phyloP scores from a whole-genome alignment of 2,888 invertebrate genomes.

The Pediacus dermestoides region DNA sequence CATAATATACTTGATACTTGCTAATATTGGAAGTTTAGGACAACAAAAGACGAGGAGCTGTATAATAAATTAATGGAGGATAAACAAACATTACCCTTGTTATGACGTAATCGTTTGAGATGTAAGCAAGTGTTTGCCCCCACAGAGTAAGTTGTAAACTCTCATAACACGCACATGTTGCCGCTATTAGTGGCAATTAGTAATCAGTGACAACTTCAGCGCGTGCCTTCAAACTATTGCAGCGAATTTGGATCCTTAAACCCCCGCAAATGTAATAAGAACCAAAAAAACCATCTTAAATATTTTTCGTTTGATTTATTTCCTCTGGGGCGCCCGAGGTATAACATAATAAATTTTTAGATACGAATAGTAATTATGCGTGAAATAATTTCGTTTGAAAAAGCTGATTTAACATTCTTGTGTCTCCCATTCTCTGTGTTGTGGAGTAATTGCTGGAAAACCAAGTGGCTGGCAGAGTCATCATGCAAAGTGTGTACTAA shows the following conservation, averaged over 20 bases:
- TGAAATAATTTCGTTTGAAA: constrained; percentile 11
- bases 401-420: constrained; percentile 15
- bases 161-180: constrained; percentile 47
- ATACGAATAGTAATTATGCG: constrained; percentile 16
- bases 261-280: no score
- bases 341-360: constrained; percentile 12
- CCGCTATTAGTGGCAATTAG: constrained; percentile 49
- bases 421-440: constrained; percentile 10
- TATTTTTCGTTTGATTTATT: constrained; percentile 13
- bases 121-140: constrained; percentile 35
- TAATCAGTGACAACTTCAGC: constrained; percentile 46
- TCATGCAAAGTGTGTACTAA: constrained; percentile 28
- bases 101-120: constrained; percentile 36
- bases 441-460: constrained; percentile 14
- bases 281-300: no score
- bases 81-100: constrained; percentile 41
- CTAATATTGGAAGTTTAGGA: no score
- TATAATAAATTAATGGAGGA: constrained; percentile 22
- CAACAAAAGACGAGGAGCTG: no score
- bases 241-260: not conserved
- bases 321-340: constrained; percentile 9
- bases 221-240: constrained; percentile 31
- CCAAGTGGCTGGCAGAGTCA: constrained; percentile 25
- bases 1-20: no score
- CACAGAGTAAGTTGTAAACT: constrained; percentile 47